phyloP scores from a whole-genome alignment of 2,113 vertebrate genomes.

The Labeo rohita region DNA sequence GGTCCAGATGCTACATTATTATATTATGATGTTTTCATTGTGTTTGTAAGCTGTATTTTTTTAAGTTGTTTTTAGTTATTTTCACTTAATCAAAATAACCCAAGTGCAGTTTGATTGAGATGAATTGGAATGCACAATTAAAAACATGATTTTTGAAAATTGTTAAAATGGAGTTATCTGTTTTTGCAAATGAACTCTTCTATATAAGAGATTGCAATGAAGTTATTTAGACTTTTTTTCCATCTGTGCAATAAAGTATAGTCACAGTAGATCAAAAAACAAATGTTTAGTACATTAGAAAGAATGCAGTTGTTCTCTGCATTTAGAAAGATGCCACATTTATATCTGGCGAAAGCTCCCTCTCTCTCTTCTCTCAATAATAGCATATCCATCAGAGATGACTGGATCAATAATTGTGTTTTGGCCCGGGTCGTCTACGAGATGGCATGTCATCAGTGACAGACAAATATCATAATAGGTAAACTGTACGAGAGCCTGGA shows the following conservation, averaged over 20 bases:
- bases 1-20: too few species aligned
- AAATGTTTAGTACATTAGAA: background rate
- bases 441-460: slow-evolving; percentile 97
- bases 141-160: too few species aligned
- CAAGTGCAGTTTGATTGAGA: too few species aligned
- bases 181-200: too few species aligned
- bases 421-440: slow-evolving; percentile 93
- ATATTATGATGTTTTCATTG: too few species aligned
- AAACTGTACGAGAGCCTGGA: slow-evolving; percentile 89
- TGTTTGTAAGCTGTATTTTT: too few species aligned
- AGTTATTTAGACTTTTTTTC: background rate
- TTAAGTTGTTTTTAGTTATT: too few species aligned
- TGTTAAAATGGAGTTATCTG: too few species aligned
- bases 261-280: background rate
- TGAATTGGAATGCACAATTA: too few species aligned
- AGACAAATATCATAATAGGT: slow-evolving; percentile 98
- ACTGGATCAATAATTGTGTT: slow-evolving; percentile 98
- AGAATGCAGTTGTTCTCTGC: background rate
- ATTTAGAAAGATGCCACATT: background rate
- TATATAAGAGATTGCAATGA: too few species aligned
- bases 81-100: too few species aligned
- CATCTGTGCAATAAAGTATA: background rate
- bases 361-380: slow-evolving; percentile 78
- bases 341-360: background rate
- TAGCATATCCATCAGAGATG: slow-evolving; percentile 96